A percentile compares a stretch with the other conserved stretches of the same genome.
Conservation (phyloP, 2,113 vertebrate species). For the Rhinolophus ferrumequinum region DNA sequence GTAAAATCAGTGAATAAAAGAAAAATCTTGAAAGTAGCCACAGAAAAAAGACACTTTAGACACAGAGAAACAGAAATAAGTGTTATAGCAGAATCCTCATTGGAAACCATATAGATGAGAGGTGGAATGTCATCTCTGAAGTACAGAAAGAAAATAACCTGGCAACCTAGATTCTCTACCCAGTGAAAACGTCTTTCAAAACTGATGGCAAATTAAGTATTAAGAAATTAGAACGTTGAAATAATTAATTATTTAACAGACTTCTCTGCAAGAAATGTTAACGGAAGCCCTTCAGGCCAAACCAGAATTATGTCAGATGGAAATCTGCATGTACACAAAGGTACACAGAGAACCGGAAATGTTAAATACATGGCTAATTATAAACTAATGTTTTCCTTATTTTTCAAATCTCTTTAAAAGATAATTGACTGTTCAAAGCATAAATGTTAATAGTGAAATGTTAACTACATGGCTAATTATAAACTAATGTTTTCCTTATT, state of each 20-base stretch:
- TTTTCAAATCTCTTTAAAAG: neutral
- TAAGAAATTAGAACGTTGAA: neutral
- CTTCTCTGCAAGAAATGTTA: neutral
- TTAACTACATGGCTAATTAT: neutral
- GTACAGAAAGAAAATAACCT: neutral
- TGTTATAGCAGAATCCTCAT: neutral
- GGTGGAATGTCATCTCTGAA: neutral
- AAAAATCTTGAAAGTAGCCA: neutral
- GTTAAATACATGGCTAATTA: neutral
- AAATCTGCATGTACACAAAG: neutral
- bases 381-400: neutral
- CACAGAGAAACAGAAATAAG: neutral
- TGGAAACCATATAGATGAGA: neutral
- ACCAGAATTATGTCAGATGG: neutral
- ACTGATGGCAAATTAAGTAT: neutral
- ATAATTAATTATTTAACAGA: neutral
- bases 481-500: neutral
- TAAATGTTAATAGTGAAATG: too few species aligned
- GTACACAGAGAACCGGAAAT: neutral
- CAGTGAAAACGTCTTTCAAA: neutral
- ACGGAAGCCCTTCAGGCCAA: neutral
- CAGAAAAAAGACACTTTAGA: neutral
- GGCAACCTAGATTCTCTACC: neutral
- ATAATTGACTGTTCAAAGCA: neutral
- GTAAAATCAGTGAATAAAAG: neutral